Evolutionary conservation across 2,797 vertebrate genomes (phyloP).

Genomic region (Rhinichthys osculus): DNA sequence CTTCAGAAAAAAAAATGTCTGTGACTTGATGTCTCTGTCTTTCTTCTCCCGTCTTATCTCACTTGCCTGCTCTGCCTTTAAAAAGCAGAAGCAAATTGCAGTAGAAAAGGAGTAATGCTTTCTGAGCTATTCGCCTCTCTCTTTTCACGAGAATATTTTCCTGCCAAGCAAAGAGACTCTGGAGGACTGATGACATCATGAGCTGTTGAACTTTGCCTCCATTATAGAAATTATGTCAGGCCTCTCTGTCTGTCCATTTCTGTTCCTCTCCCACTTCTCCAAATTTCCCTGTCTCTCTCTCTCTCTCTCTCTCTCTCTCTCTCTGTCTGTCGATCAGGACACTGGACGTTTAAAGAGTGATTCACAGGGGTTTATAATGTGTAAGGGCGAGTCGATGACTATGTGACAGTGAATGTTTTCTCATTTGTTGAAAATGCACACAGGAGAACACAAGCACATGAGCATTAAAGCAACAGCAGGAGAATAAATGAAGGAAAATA

Average conservation of each 20-base stretch:
- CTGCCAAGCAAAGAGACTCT: conserved; percentile 48
- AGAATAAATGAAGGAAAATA: conserved; percentile 37
- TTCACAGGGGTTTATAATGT: conserved; percentile 61
- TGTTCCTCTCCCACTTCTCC: conserved; percentile 22
- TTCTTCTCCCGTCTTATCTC: conserved; percentile 27
- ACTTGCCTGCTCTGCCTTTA: conserved; percentile 12
- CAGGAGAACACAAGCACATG: conserved; percentile 28
- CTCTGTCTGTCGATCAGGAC: conserved; percentile 44
- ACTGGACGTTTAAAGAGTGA: conserved; percentile 71
- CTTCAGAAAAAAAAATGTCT: conserved; percentile 1
- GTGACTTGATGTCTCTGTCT: conserved; percentile 14
- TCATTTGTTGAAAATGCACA: conserved; percentile 39
- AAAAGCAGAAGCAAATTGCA: conserved; percentile 26
- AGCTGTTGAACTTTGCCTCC: conserved; percentile 59
- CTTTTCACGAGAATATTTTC: conserved; percentile 29
- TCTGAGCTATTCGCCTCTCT: conserved; percentile 1
- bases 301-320: neutral
- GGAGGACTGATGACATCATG: conserved; percentile 58
- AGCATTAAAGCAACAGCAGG: conserved; percentile 16
- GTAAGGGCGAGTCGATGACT: conserved; percentile 61
- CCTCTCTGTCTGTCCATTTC: conserved; percentile 9
- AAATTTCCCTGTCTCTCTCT: conserved; percentile 46
- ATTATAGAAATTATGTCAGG: conserved; percentile 55
- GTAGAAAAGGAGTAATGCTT: conserved; percentile 13
- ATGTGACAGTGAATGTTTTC: conserved; percentile 52